phyloP scores from a whole-genome alignment of 1,140 invertebrate species.

The Aphaenogaster ashmeadi region DNA sequence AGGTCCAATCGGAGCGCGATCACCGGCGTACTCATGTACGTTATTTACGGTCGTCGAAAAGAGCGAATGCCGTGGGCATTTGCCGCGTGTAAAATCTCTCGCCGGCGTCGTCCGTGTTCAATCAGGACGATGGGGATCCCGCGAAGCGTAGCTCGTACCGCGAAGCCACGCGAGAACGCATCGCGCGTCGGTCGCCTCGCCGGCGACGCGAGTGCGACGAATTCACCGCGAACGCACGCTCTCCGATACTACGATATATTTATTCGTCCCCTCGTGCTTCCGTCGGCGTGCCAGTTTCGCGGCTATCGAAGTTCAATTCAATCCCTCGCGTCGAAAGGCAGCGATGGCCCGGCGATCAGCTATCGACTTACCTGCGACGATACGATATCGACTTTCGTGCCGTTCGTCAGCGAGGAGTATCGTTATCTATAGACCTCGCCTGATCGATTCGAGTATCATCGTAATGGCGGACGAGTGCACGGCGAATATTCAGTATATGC shows the following conservation, averaged over 20 bases:
- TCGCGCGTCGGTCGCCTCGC: not conserved
- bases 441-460: slow-evolving; percentile 68
- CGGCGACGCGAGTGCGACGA: slow-evolving; percentile 39
- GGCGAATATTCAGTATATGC: too few species aligned
- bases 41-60: not conserved
- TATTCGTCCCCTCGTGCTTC: slow-evolving; percentile 52
- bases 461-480: slow-evolving; percentile 34
- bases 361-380: slow-evolving; percentile 76
- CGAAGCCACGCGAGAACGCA: slow-evolving; percentile 5
- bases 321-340: slow-evolving; percentile 81
- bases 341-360: slow-evolving; percentile 68
- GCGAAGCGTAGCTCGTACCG: slow-evolving; percentile 68
- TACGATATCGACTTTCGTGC: slow-evolving; percentile 73
- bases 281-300: slow-evolving; percentile 75
- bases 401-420: slow-evolving; percentile 62
- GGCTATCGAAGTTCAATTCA: slow-evolving; percentile 84
- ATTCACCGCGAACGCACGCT: slow-evolving; percentile 77
- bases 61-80: not conserved
- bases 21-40: not conserved
- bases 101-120: too few species aligned
- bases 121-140: slow-evolving; percentile 45
- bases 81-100: not conserved
- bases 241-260: slow-evolving; percentile 68
- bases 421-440: slow-evolving; percentile 67
- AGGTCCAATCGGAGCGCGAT: not conserved